Base-by-base conservation (phyloP, 2,888 invertebrate genomes). In the Venusia cambrica region DNA sequence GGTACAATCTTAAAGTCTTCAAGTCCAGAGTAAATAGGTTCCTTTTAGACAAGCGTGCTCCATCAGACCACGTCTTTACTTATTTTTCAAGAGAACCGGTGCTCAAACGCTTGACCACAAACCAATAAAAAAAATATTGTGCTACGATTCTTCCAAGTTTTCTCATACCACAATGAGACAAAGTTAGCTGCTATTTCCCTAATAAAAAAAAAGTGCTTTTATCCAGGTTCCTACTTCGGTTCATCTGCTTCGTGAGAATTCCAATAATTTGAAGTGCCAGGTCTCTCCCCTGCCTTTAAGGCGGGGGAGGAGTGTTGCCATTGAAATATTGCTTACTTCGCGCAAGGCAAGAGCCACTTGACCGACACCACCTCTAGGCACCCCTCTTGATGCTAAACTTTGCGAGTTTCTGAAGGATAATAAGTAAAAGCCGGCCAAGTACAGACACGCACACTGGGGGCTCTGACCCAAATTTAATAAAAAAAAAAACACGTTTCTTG, bases 241-340 rank as follows among this genome's bases (percentile, higher is more conserved):
- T 57, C 54, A 57, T 57, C 56, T 54, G 35, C 49, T 34, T 20
- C 59, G 54, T 53, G 47, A 63, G 62, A 57, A 59, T 66, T 69
- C 66, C 69, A 68, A 72, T 72, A 73, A 70, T 62, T 71, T 68
- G 55, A 59, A 71, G 69, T 61, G 62, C 44, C 56, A 52, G 52
- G 46, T 49, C 51, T n/a, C n/a, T 27, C 45, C 45, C 39, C 53
- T 52, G 60, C 64, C 63, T 64, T 52, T 50, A 47, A 30, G 28
- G 4, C 17, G 35, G 18, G 8, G 24, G 25, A 15, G 21, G 29
- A 26, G 35, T 36, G 48, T 24, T 41, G 56, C 69, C 59, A 61
- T 71, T 72, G 67, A 77, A 68, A 74, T 72, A 73, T 67, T 63
- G 77, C 72, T 76, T 70, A 74, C 69, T 41, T 34, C 45, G 57